Base-by-base conservation (phyloP, 2,888 invertebrate genomes). In the Oxytorus armatus region DNA sequence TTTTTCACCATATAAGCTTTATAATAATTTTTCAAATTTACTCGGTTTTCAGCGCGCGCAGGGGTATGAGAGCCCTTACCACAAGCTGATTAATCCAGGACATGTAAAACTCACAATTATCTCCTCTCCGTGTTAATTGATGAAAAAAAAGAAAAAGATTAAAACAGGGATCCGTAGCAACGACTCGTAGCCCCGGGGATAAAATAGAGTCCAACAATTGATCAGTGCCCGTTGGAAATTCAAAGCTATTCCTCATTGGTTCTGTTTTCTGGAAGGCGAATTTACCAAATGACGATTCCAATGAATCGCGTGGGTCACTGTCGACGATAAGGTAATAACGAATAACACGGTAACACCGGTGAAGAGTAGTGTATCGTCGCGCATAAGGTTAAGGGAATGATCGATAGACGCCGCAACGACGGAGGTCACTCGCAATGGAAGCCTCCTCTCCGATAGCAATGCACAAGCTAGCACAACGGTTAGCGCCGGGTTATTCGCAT, bases 351-450 rank as follows among this genome's bases (percentile, higher is more conserved):
- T 57, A 66, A 65, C n/a, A 49, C 42, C 18, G 66, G 47, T n/a
- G 55, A 78, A 70, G 57, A 69, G 63, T 69, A 42, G 59, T 72
- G 70, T 76, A 42, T 82, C 68, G 80, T 80, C 77, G 80, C 29
- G 77, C 51, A 73, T 77, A 80, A 79, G 80, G 82, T 82, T 82
- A 77, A 70, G 77, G 77, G 80, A 84, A 83, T 82, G 83, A 84
- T 84, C 83, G 84, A 83, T 83, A 84, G 83, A 84, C 83, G 82
- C 82, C 84, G 81, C 81, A 81, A 68, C 78, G 83, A 81, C 83
- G 80, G 83, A 83, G 84, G 84, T 84, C 84, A 84, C 77, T 77
- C 73, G 80, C 68, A 63, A 73, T 77, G 77, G 77, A 77, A 63
- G n/a, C n/a, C n/a, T n/a, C n/a, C n/a, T 73, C 80, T 80, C 68